Conservation (phyloP, 2,888 invertebrate species). For the Lumbricus terrestris region DNA sequence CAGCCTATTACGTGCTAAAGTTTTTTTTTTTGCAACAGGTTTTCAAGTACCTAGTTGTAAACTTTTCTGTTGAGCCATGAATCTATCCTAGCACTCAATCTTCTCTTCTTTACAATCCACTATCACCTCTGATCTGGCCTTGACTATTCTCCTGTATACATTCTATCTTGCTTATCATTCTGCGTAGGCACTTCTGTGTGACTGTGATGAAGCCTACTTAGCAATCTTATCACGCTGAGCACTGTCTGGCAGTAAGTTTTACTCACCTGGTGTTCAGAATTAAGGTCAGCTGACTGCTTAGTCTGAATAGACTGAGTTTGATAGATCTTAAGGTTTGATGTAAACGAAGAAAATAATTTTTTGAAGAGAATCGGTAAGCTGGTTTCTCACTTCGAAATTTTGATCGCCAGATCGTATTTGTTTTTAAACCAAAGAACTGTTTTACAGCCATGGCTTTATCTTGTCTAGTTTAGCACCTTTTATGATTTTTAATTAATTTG, state of each 20-base stretch:
- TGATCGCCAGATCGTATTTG: background rate
- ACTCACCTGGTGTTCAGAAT: background rate
- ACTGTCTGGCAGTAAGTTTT: background rate
- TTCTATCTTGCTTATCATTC: constrained; percentile 3
- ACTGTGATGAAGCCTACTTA: background rate
- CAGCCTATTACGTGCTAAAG: background rate
- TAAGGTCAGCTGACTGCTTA: background rate
- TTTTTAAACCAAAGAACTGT: background rate
- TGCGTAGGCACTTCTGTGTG: background rate
- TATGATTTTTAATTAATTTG: background rate
- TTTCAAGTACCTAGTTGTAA: background rate
- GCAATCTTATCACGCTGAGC: background rate
- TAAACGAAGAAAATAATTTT: background rate
- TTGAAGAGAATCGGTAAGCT: background rate
- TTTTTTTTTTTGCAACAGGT: background rate
- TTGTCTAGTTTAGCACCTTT: background rate
- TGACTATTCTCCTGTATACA: background rate
- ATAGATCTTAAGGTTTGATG: background rate
- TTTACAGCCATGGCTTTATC: background rate
- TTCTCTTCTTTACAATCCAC: background rate
- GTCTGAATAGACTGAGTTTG: background rate
- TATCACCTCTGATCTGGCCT: background rate
- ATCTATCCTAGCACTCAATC: background rate
- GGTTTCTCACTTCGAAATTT: background rate
- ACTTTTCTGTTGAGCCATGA: background rate